Percentiles rank a stretch among this genome's conserved stretches.
Conservation (phyloP, 1,140 invertebrate species). For the Sitophilus oryzae region DNA sequence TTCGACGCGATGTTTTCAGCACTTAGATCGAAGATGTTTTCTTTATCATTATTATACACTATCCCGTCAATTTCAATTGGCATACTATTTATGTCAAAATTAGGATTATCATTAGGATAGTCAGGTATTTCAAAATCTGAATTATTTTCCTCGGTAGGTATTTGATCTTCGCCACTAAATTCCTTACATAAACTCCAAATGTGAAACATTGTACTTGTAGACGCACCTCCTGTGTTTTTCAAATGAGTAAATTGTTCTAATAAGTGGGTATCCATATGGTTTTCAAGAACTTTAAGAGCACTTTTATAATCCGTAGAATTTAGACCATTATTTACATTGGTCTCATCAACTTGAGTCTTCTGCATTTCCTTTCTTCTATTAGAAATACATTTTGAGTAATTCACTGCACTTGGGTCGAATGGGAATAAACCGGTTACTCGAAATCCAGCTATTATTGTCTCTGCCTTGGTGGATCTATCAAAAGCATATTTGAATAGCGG, state of each 20-base stretch:
- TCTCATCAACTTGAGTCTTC: neutral
- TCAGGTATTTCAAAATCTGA: neutral
- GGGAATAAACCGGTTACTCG: constrained; percentile 39
- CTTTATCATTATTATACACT: no score
- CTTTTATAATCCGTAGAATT: neutral
- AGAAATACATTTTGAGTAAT: constrained; percentile 30
- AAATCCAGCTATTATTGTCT: constrained; percentile 40
- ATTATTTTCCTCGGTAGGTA: neutral
- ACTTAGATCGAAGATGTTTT: no score
- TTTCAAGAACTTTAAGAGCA: neutral
- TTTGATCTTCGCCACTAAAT: no score
- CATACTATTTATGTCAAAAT: neutral
- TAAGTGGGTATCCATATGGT: no score
- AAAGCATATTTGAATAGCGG: constrained; percentile 36
- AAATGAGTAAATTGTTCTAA: no score
- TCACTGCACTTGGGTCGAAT: constrained; percentile 37
- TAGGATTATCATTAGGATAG: neutral
- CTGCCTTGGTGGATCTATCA: constrained; percentile 15
- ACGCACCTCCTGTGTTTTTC: no score
- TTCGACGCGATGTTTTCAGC: no score
- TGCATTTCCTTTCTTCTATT: neutral
- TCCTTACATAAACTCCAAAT: no score
- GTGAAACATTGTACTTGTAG: no score
- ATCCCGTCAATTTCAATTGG: constrained; percentile 4
- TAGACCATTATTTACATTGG: neutral